Evolutionary conservation across 2,113 vertebrate genomes (phyloP), one percentile per base, ranked within the genome.

Genomic region (Melanostigma gelatinosum): DNA sequence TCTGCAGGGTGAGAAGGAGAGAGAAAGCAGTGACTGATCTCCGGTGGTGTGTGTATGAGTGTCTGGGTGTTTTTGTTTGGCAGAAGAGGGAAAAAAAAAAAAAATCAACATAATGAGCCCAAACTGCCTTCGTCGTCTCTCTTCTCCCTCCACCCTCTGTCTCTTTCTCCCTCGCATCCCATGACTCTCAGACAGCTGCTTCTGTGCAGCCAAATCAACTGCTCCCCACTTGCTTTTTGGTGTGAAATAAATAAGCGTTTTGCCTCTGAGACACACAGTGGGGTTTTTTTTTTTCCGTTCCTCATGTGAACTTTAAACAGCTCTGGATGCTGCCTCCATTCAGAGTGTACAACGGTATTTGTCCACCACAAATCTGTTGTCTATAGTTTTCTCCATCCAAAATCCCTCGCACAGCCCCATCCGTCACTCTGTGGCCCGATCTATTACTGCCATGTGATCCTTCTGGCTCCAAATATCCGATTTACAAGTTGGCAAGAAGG

Each of bases 81-180:
- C 85, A 92, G 85, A 76, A 79, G 87, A 89, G 75, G 84, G 24
- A 24, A 29, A 29, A 76, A 85, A 24, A 24, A 89, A 85, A 91
- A 91, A 89, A 85, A 92, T 92, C 93, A 85, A 88, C 89, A 94
- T 94, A 94, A 95, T 93, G 90, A 94, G 91, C 87, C 81, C 85
- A 88, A 86, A 87, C 79, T 88, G 85, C 83, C 79, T 77, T 29
- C 64, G 40, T 76, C 82, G 46, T 76, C 82, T 88, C 65, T 71
- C 77, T 34, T 58, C 72, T 71, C 57, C 40, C 85, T 64, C 81
- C 54, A 65, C 88, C 82, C 77, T 88, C 75, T 46, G 58, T 76
- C 76, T 86, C 84, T 38, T 55, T 70, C 82, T 85, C 73, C 46
- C 80, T 85, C 81, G 87, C 90, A 84, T 88, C 86, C 79, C 75